Base-by-base conservation (phyloP, 2,888 invertebrate species). In the Agrochola circellaris region DNA sequence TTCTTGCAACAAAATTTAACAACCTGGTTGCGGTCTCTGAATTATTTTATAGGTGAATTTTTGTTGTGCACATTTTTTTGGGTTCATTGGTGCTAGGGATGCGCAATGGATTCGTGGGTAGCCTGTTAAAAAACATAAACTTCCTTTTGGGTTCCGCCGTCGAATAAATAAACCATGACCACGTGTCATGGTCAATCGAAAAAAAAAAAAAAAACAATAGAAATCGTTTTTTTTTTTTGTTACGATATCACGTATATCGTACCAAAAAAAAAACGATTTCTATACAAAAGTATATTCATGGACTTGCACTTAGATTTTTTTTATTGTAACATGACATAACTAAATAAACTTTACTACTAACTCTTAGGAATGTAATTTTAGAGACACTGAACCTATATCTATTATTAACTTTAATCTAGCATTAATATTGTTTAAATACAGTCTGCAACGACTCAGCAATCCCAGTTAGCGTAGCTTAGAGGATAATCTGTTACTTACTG, bases 1-100 rank as follows among this genome's bases (percentile, higher is more conserved):
- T 85, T 58, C 82, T 81, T 85, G 76, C 76, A 76, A 85, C 85
- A 82, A 81, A 82, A 81, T 85, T 82, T 82, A 72, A 82, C 85
- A 85, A 81, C 82, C 82, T 81, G 75, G 62, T 75, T 68, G 82
- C 54, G 81, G 82, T 71, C 62, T 30, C 64, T 75, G 85, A 85
- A 85, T 85, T 85, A 82, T 82, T 82, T 85, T 84, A 85, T 82
- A 60, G 85, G 42, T 61, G 20, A 84, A 56, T 42, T 81, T 75
- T 64, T 75, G 66, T 71, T 75, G 38, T 62, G 75, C 26, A 65
- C 48, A 42, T 71, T 81, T 70, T 81, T 82, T 84, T 48, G 15
- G 61, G 9, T 38, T 23, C 23, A 3, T 15, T 7, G 23, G 30
- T 77, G 34, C 34, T 68, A 23, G 54, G 42, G 65, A 42, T 42